Percentiles rank a stretch among this genome's conserved stretches.
phyloP scores from a whole-genome alignment of 2,888 invertebrate species.

The Lathronympha strigana region DNA sequence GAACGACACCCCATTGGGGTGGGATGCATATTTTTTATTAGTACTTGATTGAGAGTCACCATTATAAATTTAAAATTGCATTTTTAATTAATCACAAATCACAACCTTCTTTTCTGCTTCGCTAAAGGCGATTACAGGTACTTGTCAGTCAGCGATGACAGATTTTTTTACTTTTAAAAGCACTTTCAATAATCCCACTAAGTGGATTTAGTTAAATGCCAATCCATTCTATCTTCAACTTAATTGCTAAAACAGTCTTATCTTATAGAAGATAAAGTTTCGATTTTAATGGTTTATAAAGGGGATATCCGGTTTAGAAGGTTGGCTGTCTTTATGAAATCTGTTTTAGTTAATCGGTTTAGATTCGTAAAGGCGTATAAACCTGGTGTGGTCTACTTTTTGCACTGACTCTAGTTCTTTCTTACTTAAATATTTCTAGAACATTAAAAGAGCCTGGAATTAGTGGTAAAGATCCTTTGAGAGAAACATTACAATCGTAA shows the following conservation, averaged over 20 bases:
- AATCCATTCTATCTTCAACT: background rate
- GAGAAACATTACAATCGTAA: too few relatives aligned
- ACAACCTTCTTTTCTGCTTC: background rate
- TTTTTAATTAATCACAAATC: background rate
- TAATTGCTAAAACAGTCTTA: background rate
- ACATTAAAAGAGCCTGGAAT: too few relatives aligned
- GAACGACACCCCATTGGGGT: too few relatives aligned
- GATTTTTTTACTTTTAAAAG: constrained; percentile 28
- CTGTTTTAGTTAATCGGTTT: background rate
- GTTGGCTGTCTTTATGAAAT: background rate
- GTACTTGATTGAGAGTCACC: too few relatives aligned
- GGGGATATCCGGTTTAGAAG: background rate
- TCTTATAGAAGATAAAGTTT: background rate
- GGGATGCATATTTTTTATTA: too few relatives aligned
- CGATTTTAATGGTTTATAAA: background rate
- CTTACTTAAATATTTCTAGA: too few relatives aligned
- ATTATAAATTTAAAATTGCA: too few relatives aligned
- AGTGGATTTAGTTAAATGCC: constrained; percentile 25
- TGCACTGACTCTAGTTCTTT: too few relatives aligned
- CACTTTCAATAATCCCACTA: constrained; percentile 22
- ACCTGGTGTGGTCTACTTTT: too few relatives aligned
- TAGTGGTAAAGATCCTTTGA: too few relatives aligned
- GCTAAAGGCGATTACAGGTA: background rate
- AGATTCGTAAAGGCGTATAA: background rate
- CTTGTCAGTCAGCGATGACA: constrained; percentile 29